Percentiles rank a stretch among this genome's conserved stretches.
These are phyloP conservation scores for Drosophila pandora DNA, from an alignment of 1,140 invertebrate genomes.

Conservation along the genomic window DNA sequence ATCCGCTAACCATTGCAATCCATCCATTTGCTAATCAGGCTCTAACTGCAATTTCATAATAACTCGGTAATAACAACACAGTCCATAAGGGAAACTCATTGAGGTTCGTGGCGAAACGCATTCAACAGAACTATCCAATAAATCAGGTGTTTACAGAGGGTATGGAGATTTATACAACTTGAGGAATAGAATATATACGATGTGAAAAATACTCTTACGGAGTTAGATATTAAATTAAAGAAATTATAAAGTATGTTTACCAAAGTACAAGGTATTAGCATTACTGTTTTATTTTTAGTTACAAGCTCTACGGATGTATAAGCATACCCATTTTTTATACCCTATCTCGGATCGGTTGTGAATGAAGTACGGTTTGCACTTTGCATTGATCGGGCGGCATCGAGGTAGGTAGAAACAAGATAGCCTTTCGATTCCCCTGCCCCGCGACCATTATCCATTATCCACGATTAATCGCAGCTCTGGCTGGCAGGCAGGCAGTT, in stretches of 20 bases:
- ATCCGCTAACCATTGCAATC: constrained; percentile 40
- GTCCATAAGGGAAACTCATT: constrained; percentile 13
- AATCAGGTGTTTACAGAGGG: constrained; percentile 37
- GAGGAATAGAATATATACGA: not conserved
- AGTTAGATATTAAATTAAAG: no score
- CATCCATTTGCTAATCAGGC: constrained; percentile 58
- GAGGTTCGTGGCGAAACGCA: constrained; percentile 19
- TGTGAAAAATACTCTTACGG: not conserved
- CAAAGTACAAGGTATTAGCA: no score
- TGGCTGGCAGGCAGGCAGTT: constrained; percentile 50
- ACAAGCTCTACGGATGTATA: no score
- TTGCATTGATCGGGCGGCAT: constrained; percentile 59
- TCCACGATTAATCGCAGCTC: constrained; percentile 26
- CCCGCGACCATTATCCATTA: constrained; percentile 30
- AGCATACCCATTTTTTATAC: not conserved
- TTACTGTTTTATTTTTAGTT: no score
- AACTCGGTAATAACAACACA: constrained; percentile 31
- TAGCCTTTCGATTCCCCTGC: constrained; percentile 26
- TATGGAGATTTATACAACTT: not conserved
- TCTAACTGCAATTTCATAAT: constrained; percentile 46
- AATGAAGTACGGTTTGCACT: constrained; percentile 46
- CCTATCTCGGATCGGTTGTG: constrained; percentile 23
- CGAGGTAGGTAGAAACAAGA: constrained; percentile 60
- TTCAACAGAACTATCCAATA: constrained; percentile 53
- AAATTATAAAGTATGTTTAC: no score